These are phyloP conservation scores for Garrulus glandarius DNA, from an alignment of 2,797 vertebrate genomes.

Conservation along the genomic window DNA sequence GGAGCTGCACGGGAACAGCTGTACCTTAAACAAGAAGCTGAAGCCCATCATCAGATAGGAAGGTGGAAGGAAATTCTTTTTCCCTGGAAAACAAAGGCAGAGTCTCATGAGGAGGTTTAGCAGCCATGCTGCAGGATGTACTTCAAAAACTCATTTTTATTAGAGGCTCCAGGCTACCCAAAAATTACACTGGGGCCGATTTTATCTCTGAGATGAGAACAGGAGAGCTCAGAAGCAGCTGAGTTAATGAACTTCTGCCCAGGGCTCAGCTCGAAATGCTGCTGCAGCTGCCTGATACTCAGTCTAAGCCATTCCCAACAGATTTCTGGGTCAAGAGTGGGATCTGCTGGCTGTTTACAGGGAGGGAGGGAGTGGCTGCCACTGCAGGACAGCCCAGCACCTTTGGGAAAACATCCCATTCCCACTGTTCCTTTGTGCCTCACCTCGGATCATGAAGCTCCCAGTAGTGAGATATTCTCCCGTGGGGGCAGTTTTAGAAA, in stretches of 20 bases:
- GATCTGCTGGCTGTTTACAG: not conserved
- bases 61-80: slow-evolving; percentile 97
- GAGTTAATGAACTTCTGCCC: not conserved
- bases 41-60: slow-evolving; percentile 99
- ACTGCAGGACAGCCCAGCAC: not conserved
- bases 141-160: not conserved
- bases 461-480: slow-evolving; percentile 98
- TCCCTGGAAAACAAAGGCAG: slow-evolving; percentile 81
- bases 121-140: not conserved
- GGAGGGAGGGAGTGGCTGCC: not conserved
- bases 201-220: not conserved
- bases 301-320: not conserved
- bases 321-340: not conserved
- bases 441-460: slow-evolving; percentile 99
- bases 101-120: not conserved
- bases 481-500: slow-evolving; percentile 96
- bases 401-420: not conserved
- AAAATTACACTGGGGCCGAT: not conserved
- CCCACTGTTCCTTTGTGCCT: not conserved
- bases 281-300: not conserved
- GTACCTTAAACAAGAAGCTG: slow-evolving; percentile 97
- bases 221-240: not conserved
- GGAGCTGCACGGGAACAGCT: not conserved
- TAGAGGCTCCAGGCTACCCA: not conserved
- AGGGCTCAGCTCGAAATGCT: not conserved